A percentile compares a stretch with the other conserved stretches of the same genome.
These are phyloP conservation scores for zebrafish (Danio rerio) DNA, from an alignment of 2,113 vertebrate species.

Conservation along the genomic window GRCz12tu NC_133199.1:20942501-20943000, in stretches of 20 bases:
- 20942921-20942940: background rate
- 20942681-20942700: conserved; percentile 43
- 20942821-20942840: conserved; percentile 9
- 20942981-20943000: background rate
- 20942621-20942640: conserved; percentile 72
- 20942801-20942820: background rate
- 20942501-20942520: conserved; percentile 8
- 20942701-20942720: conserved; percentile 15
- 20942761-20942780: conserved; percentile 12
- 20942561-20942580: conserved; percentile 41
- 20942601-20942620: conserved; percentile 67
- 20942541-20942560: conserved; percentile 32
- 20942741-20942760: background rate
- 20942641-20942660: conserved; percentile 64
- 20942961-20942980: background rate
- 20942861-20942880: background rate
- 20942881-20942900: conserved; percentile 1
- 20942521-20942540: conserved; percentile 24
- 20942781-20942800: background rate
- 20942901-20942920: background rate
- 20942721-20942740: conserved; percentile 1
- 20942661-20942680: conserved; percentile 59
- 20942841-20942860: background rate
- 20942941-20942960: background rate
- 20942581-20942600: conserved; percentile 61